Evolutionary conservation across 2,888 invertebrate species (phyloP).

Genomic region (Abrostola tripartita): DNA sequence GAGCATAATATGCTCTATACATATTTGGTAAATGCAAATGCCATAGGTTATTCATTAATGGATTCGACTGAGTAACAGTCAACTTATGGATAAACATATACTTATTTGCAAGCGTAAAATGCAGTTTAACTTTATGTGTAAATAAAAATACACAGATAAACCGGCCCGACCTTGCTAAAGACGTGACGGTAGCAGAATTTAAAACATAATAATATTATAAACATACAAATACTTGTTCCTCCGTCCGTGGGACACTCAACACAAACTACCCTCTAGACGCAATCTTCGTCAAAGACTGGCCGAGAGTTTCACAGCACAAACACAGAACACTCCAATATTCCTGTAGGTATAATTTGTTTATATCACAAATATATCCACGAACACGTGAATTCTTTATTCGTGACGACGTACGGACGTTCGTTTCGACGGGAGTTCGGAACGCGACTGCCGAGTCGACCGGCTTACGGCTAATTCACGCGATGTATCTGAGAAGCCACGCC

Average conservation of each 20-base stretch:
- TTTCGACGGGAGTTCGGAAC: conserved; percentile 37
- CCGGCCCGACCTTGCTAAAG: conserved; percentile 66
- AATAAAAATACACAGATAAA: conserved; percentile 40
- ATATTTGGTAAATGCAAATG: conserved; percentile 32
- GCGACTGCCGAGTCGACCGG: conserved; percentile 53
- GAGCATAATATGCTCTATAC: conserved; percentile 18
- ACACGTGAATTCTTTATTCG: conserved; percentile 41
- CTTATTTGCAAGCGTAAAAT: conserved; percentile 11
- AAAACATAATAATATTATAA: conserved; percentile 24
- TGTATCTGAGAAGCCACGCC: conserved; percentile 70
- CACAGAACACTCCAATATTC: conserved; percentile 27
- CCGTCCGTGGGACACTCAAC: conserved; percentile 55
- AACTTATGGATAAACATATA: conserved; percentile 2
- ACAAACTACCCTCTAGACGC: conserved; percentile 60
- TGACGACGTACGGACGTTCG: conserved; percentile 38
- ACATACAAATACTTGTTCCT: conserved; percentile 29
- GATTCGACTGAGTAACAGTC: conserved; percentile 8
- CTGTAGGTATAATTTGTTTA: conserved; percentile 35
- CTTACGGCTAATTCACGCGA: conserved; percentile 51
- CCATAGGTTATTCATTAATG: conserved; percentile 19
- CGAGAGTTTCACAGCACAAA: conserved; percentile 60
- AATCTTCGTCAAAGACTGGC: conserved; percentile 65
- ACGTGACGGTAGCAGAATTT: conserved; percentile 22
- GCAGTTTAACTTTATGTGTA: conserved; percentile 6
- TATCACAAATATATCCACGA: conserved; percentile 31